Conservation (phyloP, 2,797 vertebrate genomes). For the Rhyacichthys aspro region DNA sequence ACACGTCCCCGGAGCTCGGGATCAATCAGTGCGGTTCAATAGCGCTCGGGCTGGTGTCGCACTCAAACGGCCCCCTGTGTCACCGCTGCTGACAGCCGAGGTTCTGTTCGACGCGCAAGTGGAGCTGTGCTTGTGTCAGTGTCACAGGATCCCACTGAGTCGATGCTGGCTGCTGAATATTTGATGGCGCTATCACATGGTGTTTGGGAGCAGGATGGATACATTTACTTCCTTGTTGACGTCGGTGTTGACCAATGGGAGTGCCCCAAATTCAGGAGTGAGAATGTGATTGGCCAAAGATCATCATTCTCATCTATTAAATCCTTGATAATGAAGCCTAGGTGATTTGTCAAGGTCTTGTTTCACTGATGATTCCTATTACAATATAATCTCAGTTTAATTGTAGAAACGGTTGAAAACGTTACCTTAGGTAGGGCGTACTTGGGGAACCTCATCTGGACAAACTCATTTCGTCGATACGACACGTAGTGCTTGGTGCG, state of each 20-base stretch:
- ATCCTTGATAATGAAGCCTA: too few species aligned
- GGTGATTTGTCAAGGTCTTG: too few species aligned
- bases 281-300: too few species aligned
- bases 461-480: slow-evolving; percentile 86
- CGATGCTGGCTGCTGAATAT: slow-evolving; percentile 50
- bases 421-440: slow-evolving; percentile 93
- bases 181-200: slow-evolving; percentile 44
- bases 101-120: slow-evolving; percentile 12
- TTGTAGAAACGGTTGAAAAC: too few species aligned
- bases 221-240: too few species aligned
- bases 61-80: slow-evolving; percentile 59
- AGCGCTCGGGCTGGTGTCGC: slow-evolving; percentile 58
- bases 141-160: slow-evolving; percentile 29
- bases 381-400: too few species aligned
- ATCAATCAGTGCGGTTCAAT: slow-evolving; percentile 67
- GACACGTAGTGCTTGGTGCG: slow-evolving; percentile 92
- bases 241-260: too few species aligned
- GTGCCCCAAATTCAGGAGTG: too few species aligned
- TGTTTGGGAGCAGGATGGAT: slow-evolving; percentile 4
- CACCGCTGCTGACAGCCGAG: slow-evolving; percentile 37
- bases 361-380: too few species aligned
- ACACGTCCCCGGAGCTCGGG: slow-evolving; percentile 12
- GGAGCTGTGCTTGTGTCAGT: slow-evolving; percentile 23
- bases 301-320: too few species aligned
- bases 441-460: slow-evolving; percentile 94